Evolutionary conservation across 1,140 invertebrate genomes (phyloP).

Genomic region (Amphibalanus amphitrite): DNA sequence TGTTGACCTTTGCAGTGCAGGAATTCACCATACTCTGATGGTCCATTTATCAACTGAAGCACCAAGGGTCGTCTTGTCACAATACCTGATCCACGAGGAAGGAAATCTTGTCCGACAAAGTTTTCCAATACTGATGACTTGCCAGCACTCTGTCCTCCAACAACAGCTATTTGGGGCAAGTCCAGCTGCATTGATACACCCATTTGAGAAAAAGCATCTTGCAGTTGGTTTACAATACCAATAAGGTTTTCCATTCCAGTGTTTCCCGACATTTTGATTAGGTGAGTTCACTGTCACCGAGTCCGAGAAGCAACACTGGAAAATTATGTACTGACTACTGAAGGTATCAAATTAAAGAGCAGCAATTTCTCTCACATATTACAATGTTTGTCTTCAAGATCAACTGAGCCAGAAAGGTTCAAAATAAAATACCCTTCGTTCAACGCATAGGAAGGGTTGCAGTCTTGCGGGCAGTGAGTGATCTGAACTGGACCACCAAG

Average conservation of each 20-base stretch:
- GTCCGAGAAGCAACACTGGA: no score
- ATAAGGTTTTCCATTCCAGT: conserved; percentile 93
- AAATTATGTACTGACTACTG: no score
- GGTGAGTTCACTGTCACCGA: no score
- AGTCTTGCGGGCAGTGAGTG: no score
- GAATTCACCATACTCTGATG: conserved; percentile 92
- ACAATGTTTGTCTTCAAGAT: no score
- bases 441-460: no score
- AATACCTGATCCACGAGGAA: conserved; percentile 90
- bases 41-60: conserved; percentile 79
- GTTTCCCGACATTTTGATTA: conserved; percentile 50
- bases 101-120: conserved; percentile 93
- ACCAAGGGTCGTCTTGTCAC: conserved; percentile 95
- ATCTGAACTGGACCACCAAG: no score
- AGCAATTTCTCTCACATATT: no score
- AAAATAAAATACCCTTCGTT: no score
- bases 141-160: conserved; percentile 96
- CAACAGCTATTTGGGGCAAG: conserved; percentile 97
- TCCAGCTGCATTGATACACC: conserved; percentile 95
- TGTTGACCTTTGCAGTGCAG: conserved; percentile 96
- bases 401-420: no score
- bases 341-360: no score
- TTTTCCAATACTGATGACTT: conserved; percentile 99
- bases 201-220: conserved; percentile 97
- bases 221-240: conserved; percentile 94